Base-by-base conservation (phyloP, 1,140 invertebrate genomes). In the Venturia canescens region DNA sequence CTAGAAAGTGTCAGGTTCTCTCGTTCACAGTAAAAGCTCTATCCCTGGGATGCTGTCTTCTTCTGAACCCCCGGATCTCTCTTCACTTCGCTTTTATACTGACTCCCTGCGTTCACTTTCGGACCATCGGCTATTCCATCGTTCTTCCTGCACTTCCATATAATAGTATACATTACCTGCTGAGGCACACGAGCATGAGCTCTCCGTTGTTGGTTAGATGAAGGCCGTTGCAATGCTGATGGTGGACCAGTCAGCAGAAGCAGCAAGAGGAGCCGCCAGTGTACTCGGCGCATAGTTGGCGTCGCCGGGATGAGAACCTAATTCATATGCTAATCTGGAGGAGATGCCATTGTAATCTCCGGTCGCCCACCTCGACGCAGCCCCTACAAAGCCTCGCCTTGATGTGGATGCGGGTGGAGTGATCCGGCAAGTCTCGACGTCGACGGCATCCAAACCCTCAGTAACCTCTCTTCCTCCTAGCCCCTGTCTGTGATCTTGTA, bases 291-390 rank as follows among this genome's bases (percentile, higher is more conserved):
- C 26, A 76, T 77, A 60, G 78, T 38, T 57, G 34, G 53, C 72
- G 77, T 78, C 23, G 69, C 80, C 70, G 80, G 75, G 75, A 84
- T 77, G 82, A 84, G 75, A 72, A 87, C 90, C 88, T 90, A 91
- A 92, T 91, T 92, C 91, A 91, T 91, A 92, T 91, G 90, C 90
- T 92, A 92, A 92, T 91, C 89, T 90, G 80, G 89, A 87, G 88
- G 87, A 90, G 90, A 92, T 92, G 89, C 89, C 90, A 92, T 92
- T 92, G 91, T 92, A 91, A 92, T 92, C 90, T 92, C 91, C 90
- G 90, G 91, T 89, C 89, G 87, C 88, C 84, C 83, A 86, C 87
- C 85, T 89, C 85, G 82, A 79, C 86, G 84, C 83, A 83, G 86
- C 86, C 88, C 29, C 82, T 87, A 89, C 89, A 91, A 91, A 91